Evolutionary conservation across 2,888 invertebrate genomes (phyloP), one percentile per base, ranked within the genome.

Genomic region (Idaea dimidiata): DNA sequence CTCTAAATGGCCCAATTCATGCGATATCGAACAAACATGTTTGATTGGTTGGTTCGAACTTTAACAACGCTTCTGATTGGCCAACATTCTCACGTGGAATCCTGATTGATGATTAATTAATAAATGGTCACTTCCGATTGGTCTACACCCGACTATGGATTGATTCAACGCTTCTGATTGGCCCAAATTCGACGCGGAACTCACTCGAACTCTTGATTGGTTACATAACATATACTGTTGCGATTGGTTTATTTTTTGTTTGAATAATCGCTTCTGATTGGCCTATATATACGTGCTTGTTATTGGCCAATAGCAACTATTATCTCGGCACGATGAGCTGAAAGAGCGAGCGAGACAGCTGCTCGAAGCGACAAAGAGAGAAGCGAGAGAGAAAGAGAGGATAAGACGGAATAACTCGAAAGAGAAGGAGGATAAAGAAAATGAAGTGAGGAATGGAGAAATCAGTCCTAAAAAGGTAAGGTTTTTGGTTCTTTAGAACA

Each of bases 321-420:
- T 96, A 79, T 95, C 96, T 73, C 94, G 97, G 62, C 97, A 97
- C 81, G 96, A 96, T 76, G 97, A 97, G 89, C 93, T 97, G 75
- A 95, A 96, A 84, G 97, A 97, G 92, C 92, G 96, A 88, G 97
- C 97, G 73, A 94, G 96, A 83, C 94, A 96, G 84, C 93, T 97
- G 84, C 93, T 97, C 73, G 97, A 97, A 79, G 96, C 96, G 74
- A 95, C 97, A 17, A 95, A 95, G 83, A 89, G 94, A 61, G 96
- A 96, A 73, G 94, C 94, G 76, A 89, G 91, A 62, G 93, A 91
- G 68, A 91, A 88, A 73, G 90, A 88, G 60, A 88, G 78, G 72
- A 81, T 71, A 56, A 82, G 78, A 71, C 68, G 81, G 43, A 88
- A 88, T 72, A 84, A 71, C 60, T 82, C 81, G 5, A 89, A 87